Evolutionary conservation across 2,113 vertebrate species (phyloP).

Genomic region (Corythaeola cristata): DNA sequence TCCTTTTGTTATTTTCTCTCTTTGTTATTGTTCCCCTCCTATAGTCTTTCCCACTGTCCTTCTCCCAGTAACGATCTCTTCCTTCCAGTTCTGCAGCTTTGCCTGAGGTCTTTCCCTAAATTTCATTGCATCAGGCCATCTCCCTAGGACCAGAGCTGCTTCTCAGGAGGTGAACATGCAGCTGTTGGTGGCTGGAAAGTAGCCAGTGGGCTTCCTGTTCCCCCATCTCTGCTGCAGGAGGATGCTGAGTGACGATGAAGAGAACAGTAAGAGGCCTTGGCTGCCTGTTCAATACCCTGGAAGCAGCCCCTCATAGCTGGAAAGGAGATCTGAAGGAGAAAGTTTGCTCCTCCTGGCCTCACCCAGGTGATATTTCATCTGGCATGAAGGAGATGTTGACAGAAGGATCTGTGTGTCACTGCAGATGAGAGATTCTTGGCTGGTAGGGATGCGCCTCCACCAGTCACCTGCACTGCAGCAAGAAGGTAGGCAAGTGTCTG

Average conservation of each 20-base stretch:
- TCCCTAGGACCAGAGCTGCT: background rate
- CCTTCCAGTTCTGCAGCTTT: background rate
- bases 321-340: conserved; percentile 1
- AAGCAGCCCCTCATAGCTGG: background rate
- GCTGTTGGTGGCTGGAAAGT: background rate
- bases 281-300: background rate
- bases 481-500: background rate
- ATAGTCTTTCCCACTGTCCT: background rate
- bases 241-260: background rate
- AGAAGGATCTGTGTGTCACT: background rate
- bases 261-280: background rate
- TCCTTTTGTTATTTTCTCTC: background rate
- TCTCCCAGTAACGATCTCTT: background rate
- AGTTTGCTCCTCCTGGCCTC: background rate
- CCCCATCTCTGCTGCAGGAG: background rate
- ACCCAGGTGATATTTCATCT: background rate
- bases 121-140: background rate
- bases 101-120: background rate
- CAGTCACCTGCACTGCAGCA: background rate
- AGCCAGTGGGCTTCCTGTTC: background rate
- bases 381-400: background rate
- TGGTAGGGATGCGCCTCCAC: background rate
- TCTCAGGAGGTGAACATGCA: background rate
- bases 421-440: background rate
- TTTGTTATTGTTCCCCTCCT: background rate